Evolutionary conservation across 2,113 vertebrate species (phyloP).

Genomic region (Laticauda laticaudata): DNA sequence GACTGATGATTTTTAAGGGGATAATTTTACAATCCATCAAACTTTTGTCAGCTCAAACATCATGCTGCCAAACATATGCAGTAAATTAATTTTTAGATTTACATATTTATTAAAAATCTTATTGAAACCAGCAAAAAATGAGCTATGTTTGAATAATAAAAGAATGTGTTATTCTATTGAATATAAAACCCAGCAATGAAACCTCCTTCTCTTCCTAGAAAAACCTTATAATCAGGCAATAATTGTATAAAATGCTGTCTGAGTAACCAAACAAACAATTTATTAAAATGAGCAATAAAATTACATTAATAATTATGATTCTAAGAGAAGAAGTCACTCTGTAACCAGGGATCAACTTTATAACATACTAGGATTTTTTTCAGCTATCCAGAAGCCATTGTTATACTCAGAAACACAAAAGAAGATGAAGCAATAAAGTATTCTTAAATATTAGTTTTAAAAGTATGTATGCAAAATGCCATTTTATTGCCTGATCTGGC

Average conservation of each 20-base stretch:
- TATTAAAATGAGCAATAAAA: slow-evolving; percentile 56
- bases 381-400: neutral
- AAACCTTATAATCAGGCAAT: slow-evolving; percentile 68
- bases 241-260: slow-evolving; percentile 67
- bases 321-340: slow-evolving; percentile 37
- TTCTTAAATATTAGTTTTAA: neutral
- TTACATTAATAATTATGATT: slow-evolving; percentile 53
- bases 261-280: slow-evolving; percentile 68
- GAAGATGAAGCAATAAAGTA: neutral
- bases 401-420: neutral
- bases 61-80: slow-evolving; percentile 69
- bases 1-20: slow-evolving; percentile 74
- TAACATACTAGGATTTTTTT: slow-evolving; percentile 11
- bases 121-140: slow-evolving; percentile 76
- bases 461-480: neutral
- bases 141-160: slow-evolving; percentile 76
- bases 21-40: slow-evolving; percentile 77
- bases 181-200: slow-evolving; percentile 56
- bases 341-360: slow-evolving; percentile 38
- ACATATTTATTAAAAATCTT: slow-evolving; percentile 81
- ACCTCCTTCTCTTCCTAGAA: slow-evolving; percentile 52
- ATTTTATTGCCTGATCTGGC: neutral
- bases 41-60: slow-evolving; percentile 74
- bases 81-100: slow-evolving; percentile 79
- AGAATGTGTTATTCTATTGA: slow-evolving; percentile 71